Evolutionary conservation across 1,140 invertebrate genomes (phyloP), one percentile per base, ranked within the genome.

Genomic region (Thrips palmi): DNA sequence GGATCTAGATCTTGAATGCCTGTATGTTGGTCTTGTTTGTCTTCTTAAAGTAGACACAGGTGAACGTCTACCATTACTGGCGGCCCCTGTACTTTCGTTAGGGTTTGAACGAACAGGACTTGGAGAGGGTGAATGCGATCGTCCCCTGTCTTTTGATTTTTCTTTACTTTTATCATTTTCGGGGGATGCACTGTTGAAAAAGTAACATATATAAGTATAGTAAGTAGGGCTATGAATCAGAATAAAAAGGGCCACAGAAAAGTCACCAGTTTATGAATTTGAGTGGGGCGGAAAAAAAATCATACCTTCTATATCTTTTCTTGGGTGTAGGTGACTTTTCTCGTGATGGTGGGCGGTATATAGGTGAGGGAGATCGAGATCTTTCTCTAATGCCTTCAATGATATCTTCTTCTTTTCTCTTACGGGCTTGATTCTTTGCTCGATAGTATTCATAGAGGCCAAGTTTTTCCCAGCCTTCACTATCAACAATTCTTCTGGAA

Each of bases 371-470:
- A 4, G 77, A 80, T 40, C 65, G 68, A 0, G 81, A 82, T 48
- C 68, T 72, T 39, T 71, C 64, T 41, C 83, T 59, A 12, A 68
- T 48, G 20, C 83, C 83, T 17, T 62, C 62, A 8, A 59, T 59
- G 33, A 88, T 76, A 31, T 80, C 78, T 32, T 89, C 79, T 51
- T 92, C 85, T 58, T 89, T 92, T 46, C 79, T 70, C 53, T 87
- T 88, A 42, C 77, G 71, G 0, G 88, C 86, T 31, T 72, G 65
- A 60, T 88, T 86, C 60, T 97, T 97, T 0, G 88, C 84, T 63
- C 88, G 89, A 58, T 88, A 97, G 60, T 93, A 97, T 63, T 97
- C 92, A 58, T 94, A 96, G 15, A 97, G 63, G 40, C 87, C 89
- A 49, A 96, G 62, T 58, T 93, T 91, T 55, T 97, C 92, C 92